Evolutionary conservation across 2,888 invertebrate species (phyloP), one percentile per base, ranked within the genome.

Genomic region (Cremastinae sp.): DNA sequence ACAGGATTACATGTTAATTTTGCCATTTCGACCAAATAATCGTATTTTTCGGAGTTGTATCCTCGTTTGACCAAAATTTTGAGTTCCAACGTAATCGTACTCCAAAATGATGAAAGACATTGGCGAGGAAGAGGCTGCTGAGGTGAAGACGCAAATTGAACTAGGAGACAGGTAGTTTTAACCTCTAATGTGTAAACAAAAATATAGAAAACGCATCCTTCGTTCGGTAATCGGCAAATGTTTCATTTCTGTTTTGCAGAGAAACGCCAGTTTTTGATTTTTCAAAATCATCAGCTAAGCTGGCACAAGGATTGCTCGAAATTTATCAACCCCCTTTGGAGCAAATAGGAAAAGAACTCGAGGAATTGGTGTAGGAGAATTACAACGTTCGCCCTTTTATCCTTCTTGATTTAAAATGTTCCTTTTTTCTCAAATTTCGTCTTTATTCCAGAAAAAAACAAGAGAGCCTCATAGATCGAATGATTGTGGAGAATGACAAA

Each of bases 321-420:
- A 79, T 86, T 62, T 90, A 89, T 82, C 84, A 89, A 78, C 83
- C 86, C 10, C 86, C 88, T 8, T 80, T 91, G 70, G 85, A 87
- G 73, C 84, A 87, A 80, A 85, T 89, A 28, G 86, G 88, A 74
- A 84, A 86, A 36, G 90, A 91, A 81, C 82, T 91, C 12, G 79
- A 81, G 7, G 91, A 91, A 82, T 81, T 91, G 78, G 90, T 87
- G 91, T 91, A 87, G 86, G 86, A 49, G 73, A 38, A 14, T n/a
- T 22, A 53, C 7, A 20, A 49, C 14, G 49, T 79, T 51, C 1
- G n/a, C n/a, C n/a, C n/a, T n/a, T n/a, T n/a, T n/a, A n/a, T n/a
- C n/a, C n/a, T n/a, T n/a, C n/a, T n/a, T n/a, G n/a, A n/a, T 84
- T 86, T 64, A 85, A 85, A 74, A 74, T 72, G 12, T 34, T 16